Conservation (phyloP, 2,888 invertebrate species). For the Lepidochitona cinerea region DNA sequence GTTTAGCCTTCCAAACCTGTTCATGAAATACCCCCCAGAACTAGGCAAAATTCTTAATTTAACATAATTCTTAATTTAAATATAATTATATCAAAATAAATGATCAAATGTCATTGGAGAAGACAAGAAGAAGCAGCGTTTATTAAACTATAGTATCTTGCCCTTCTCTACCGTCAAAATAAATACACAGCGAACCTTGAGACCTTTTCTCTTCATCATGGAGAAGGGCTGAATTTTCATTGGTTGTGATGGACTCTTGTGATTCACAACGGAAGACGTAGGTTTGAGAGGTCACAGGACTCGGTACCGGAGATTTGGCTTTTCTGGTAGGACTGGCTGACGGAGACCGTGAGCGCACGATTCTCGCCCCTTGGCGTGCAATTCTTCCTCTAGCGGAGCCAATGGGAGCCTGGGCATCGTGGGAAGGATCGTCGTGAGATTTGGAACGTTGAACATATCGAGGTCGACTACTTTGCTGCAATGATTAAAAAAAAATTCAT, state of each 20-base stretch:
- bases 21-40: too few species aligned
- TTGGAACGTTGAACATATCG: slow-evolving; percentile 66
- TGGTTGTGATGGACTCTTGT: slow-evolving; percentile 71
- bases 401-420: slow-evolving; percentile 50
- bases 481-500: slow-evolving; percentile 20
- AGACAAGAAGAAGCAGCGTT: too few species aligned
- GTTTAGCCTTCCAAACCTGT: too few species aligned
- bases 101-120: too few species aligned
- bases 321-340: slow-evolving; percentile 67
- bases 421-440: slow-evolving; percentile 65
- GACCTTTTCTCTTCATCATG: slow-evolving; percentile 60
- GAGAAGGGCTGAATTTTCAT: slow-evolving; percentile 74
- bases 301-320: slow-evolving; percentile 56
- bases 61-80: too few species aligned
- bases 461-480: slow-evolving; percentile 48
- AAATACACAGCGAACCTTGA: slow-evolving; percentile 51
- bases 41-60: too few species aligned
- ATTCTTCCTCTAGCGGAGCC: slow-evolving; percentile 62
- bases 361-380: slow-evolving; percentile 65
- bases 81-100: too few species aligned
- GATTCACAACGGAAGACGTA: slow-evolving; percentile 67
- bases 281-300: slow-evolving; percentile 37
- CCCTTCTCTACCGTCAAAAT: slow-evolving; percentile 47
- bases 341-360: slow-evolving; percentile 63
- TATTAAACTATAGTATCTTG: slow-evolving; percentile 22